Evolutionary conservation across 2,888 invertebrate species (phyloP).

Genomic region (Apodemia mormo): DNA sequence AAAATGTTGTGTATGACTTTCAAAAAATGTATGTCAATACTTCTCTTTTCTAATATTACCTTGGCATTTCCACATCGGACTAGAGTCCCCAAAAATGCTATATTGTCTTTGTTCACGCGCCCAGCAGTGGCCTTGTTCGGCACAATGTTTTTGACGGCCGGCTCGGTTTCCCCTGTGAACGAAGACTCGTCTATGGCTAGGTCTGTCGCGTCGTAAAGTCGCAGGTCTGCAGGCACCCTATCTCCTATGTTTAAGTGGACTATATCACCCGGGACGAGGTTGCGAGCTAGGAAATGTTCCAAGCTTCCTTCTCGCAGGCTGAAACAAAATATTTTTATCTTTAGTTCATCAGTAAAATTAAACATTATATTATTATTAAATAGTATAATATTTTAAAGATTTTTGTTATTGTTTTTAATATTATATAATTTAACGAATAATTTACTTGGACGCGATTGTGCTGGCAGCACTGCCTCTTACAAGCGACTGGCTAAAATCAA

Average conservation of each 20-base stretch:
- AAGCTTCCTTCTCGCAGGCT: constrained; percentile 93
- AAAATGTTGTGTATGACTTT: too few relatives aligned
- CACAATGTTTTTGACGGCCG: constrained; percentile 88
- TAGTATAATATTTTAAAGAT: too few relatives aligned
- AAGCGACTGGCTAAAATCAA: too few relatives aligned
- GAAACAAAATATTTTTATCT: constrained; percentile 30
- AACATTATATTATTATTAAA: too few relatives aligned
- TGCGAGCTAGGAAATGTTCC: constrained; percentile 95
- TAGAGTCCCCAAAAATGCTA: constrained; percentile 99
- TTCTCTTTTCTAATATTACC: constrained; percentile 66
- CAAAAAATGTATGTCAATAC: too few relatives aligned
- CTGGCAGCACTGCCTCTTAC: too few relatives aligned
- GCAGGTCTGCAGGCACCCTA: constrained; percentile 97
- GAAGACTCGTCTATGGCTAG: constrained; percentile 98
- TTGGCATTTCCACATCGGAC: constrained; percentile 98
- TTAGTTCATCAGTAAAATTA: too few relatives aligned
- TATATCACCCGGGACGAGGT: constrained; percentile 98
- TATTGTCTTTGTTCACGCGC: constrained; percentile 89
- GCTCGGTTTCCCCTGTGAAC: constrained; percentile 99
- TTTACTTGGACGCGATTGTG: too few relatives aligned
- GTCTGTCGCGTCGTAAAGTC: constrained; percentile 96
- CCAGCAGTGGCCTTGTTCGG: constrained; percentile 85
- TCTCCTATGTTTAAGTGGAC: constrained; percentile 96
- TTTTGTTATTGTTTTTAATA: too few relatives aligned
- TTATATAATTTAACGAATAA: too few relatives aligned